These are phyloP conservation scores for Cephonodes hylas DNA, from an alignment of 2,888 invertebrate species.

Conservation along the genomic window DNA sequence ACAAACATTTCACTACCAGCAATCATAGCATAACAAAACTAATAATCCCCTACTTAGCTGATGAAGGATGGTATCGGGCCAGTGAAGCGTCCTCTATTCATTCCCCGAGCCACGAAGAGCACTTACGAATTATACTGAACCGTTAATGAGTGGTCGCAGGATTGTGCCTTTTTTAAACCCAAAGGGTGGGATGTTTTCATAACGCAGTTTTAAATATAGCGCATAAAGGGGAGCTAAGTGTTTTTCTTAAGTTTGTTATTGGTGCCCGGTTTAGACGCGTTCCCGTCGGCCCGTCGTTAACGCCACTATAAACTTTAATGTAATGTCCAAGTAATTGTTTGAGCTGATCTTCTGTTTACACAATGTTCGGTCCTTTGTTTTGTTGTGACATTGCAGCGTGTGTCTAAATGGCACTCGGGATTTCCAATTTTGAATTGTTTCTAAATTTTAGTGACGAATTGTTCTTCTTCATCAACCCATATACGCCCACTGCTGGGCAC, in stretches of 20 bases:
- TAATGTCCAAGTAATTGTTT: constrained; percentile 25
- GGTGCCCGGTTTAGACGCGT: constrained; percentile 27
- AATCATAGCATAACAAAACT: too few species aligned
- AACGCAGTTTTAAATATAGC: constrained; percentile 58
- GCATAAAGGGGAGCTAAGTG: constrained; percentile 51
- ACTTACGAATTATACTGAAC: constrained; percentile 17
- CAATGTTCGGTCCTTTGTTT: background rate
- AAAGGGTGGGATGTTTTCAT: constrained; percentile 61
- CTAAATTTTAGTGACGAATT: too few species aligned
- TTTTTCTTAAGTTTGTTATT: constrained; percentile 48
- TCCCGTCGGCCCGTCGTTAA: constrained; percentile 20
- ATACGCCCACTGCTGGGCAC: too few species aligned
- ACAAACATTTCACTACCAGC: too few species aligned
- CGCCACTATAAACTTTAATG: constrained; percentile 34
- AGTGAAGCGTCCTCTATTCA: background rate
- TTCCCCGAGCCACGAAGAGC: constrained; percentile 10
- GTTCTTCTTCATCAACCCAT: too few species aligned
- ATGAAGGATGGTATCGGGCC: background rate
- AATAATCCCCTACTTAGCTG: too few species aligned
- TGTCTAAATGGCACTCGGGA: too few species aligned
- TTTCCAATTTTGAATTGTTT: too few species aligned
- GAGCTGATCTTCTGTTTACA: background rate
- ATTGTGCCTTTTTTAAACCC: constrained; percentile 40
- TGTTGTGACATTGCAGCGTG: background rate
- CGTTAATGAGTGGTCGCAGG: constrained; percentile 26